Conservation (phyloP, 2,113 vertebrate genomes). For the Crotophaga sulcirostris region DNA sequence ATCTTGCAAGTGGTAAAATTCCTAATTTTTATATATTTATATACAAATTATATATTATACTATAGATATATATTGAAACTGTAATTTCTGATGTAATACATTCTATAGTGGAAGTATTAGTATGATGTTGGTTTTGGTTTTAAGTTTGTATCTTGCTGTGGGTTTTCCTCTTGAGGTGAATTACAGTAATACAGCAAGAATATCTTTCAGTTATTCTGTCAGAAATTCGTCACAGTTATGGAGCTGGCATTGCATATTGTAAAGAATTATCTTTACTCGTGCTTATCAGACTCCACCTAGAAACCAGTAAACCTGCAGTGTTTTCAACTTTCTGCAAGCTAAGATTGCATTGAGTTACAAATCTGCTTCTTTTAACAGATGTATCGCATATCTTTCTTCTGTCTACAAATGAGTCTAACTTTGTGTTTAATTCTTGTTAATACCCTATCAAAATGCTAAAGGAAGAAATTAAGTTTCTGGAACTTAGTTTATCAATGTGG, state of each 20-base stretch:
- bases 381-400: not conserved
- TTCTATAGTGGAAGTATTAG: not conserved
- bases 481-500: not conserved
- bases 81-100: not conserved
- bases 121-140: not conserved
- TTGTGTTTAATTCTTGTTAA: not conserved
- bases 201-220: not conserved
- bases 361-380: not conserved
- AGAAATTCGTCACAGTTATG: not conserved
- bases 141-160: not conserved
- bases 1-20: not conserved
- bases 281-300: not conserved
- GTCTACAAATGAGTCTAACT: not conserved
- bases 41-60: not conserved
- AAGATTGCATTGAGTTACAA: not conserved
- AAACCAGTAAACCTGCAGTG: not conserved
- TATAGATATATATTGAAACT: not conserved
- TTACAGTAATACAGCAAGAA: not conserved
- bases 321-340: not conserved
- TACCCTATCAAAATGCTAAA: not conserved
- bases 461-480: not conserved
- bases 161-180: not conserved
- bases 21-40: not conserved
- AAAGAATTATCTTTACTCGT: not conserved
- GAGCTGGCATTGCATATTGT: not conserved